Conservation (phyloP, 2,113 vertebrate genomes). For the Syngnathoides biaculeatus region DNA sequence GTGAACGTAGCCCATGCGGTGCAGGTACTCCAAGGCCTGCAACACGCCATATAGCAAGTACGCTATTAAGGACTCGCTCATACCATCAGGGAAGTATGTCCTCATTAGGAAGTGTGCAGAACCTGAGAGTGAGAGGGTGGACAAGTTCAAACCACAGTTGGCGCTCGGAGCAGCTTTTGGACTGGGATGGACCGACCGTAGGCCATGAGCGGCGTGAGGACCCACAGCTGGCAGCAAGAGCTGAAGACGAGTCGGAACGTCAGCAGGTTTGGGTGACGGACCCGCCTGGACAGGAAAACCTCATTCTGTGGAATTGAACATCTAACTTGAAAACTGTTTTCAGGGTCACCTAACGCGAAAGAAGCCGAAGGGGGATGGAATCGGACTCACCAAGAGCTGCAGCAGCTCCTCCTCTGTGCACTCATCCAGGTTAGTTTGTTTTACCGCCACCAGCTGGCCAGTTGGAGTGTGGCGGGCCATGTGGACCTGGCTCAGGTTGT, state of each 20-base stretch:
- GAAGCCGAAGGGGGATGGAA: too few relatives aligned
- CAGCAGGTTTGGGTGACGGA: conserved; percentile 89
- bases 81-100: conserved; percentile 91
- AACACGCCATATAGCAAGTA: conserved; percentile 89
- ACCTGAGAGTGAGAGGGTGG: conserved; percentile 67
- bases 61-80: conserved; percentile 92
- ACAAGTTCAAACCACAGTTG: not conserved
- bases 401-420: conserved; percentile 90
- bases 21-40: conserved; percentile 89
- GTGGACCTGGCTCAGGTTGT: conserved; percentile 87
- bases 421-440: conserved; percentile 90
- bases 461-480: conserved; percentile 87
- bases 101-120: conserved; percentile 87
- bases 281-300: conserved; percentile 83
- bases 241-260: conserved; percentile 90
- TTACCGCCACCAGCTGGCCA: conserved; percentile 84
- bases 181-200: conserved; percentile 79
- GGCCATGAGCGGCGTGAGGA: conserved; percentile 91
- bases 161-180: not conserved
- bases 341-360: too few relatives aligned
- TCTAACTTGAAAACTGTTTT: not conserved
- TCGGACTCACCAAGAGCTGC: conserved; percentile 82
- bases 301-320: conserved; percentile 77
- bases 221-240: conserved; percentile 91
- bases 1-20: conserved; percentile 93